Evolutionary conservation across 2,113 vertebrate genomes (phyloP), one percentile per base, ranked within the genome.

Genomic region (Macroglossus sobrinus): DNA sequence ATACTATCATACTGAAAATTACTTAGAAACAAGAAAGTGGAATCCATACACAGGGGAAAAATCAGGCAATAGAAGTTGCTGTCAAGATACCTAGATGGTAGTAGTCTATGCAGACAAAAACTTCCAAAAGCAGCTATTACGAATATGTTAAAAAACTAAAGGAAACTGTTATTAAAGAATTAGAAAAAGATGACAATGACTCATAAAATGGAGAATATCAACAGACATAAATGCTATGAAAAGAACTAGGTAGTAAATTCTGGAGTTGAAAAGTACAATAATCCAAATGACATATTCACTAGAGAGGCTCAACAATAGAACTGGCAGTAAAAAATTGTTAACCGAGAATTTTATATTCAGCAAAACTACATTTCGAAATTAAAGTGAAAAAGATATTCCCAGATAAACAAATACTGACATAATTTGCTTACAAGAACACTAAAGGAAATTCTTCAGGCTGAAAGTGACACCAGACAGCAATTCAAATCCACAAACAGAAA

Each of bases 291-390:
- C 68, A 74, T 76, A 76, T 33, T 74, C 69, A 94, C 30, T 76
- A 81, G 2, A 28, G 35, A 14, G 19, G 14, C 3, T 84, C 30
- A 63, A 40, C 3, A 88, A 33, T 9, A 35, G 18, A 90, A 38
- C 4, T 50, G 7, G 30, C 13, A 76, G 6, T 61, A 68, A 19
- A 90, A 35, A 40, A 55, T 5, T 74, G 22, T 61, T 24, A 75
- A 74, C 59, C 59, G 57, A 86, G 74, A 96, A n/a, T 86, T 59
- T 86, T 74, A 43, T 55, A 81, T 68, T 50, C 59, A 90, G 40
- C 43, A 85, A 95, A 95, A 90, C 30, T 75, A 61, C 22, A 85
- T 53, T 81, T 85, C 28, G 59, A 92, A 84, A 88, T 63, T 40
- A 91, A 72, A 35, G 26, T 86, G 14, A 87, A 91, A 82, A 63